Evolutionary conservation across 1,140 invertebrate genomes (phyloP), one percentile per base, ranked within the genome.

Genomic region (Eufriesea mexicana): DNA sequence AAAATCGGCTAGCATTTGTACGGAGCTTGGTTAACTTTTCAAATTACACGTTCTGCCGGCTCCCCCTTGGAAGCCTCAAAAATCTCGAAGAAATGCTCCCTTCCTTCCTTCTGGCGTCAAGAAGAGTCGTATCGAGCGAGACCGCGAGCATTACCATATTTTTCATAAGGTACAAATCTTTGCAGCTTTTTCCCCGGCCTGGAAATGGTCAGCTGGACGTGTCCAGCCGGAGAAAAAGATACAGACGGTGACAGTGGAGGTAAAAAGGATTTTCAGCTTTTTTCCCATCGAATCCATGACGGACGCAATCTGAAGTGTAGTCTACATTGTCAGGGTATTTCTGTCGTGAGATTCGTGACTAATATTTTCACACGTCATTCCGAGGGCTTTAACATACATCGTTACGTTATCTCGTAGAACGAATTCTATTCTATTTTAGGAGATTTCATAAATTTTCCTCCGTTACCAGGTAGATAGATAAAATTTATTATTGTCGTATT

Each of bases 151-250:
- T 88, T 88, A 88, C 84, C 87, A 88, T 88, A 88, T 88, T 88
- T 88, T 83, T 88, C 87, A 88, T 88, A 88, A 88, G 86, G 73
- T 88, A 88, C 86, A 88, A 88, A 88, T 88, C 87, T 88, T 85
- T 76, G 83, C 54, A 70, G 64, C 51, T 55, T 79, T 78, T 79
- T 55, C 75, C 70, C 51, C 57, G 59, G 42, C 67, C 77, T 51
- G 59, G 73, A 35, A 83, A 86, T 51, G 85, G 67, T 28, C 68
- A 61, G 23, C 55, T 28, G 57, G 45, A 79, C 51, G 59, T 62
- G 74, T 62, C 59, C 57, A 45, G 23, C 20, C 45, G 47, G 9
- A 42, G 47, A 76, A 76, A 51, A 28, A 73, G 35, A 73, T 73
- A 73, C 71, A 57, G 25, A 18, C 28, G 49, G 25, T 54, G 49